Evolutionary conservation across 64 coral and sea anemone species (phyloP).

Genomic region (Stichodactyla mertensii): DNA sequence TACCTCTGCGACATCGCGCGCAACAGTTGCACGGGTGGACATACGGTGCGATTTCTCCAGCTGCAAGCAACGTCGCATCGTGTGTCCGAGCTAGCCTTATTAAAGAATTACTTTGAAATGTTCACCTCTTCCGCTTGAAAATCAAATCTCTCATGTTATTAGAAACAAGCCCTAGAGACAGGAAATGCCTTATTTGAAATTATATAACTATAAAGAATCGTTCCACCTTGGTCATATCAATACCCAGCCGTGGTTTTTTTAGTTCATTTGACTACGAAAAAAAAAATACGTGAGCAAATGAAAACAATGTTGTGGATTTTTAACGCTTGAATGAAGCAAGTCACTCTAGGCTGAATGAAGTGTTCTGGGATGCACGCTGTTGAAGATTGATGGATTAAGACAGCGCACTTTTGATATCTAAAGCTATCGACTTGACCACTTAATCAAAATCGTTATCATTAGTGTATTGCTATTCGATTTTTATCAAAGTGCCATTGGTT

Average conservation of each 20-base stretch:
- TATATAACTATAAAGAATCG: background rate
- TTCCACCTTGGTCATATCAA: background rate
- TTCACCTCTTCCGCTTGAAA: background rate
- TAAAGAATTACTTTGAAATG: background rate
- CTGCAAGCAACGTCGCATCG: too few relatives aligned
- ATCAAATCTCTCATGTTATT: background rate
- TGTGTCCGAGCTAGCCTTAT: too few relatives aligned
- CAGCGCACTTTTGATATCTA: background rate
- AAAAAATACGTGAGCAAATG: background rate
- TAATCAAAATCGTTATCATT: background rate
- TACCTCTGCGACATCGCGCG: too few relatives aligned
- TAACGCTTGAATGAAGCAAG: background rate
- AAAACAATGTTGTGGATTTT: background rate
- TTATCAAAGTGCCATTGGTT: background rate
- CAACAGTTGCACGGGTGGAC: too few relatives aligned
- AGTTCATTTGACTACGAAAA: background rate
- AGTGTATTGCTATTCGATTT: background rate
- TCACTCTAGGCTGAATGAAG: background rate
- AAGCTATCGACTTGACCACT: background rate
- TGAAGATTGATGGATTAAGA: background rate
- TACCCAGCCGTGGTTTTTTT: background rate
- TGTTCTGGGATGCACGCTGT: background rate
- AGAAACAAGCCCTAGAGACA: background rate
- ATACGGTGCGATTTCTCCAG: too few relatives aligned
- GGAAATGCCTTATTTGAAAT: background rate